A percentile compares a stretch with the other conserved stretches of the same genome.
phyloP scores from a whole-genome alignment of 1,140 invertebrate genomes.

The Anastatus disparis region DNA sequence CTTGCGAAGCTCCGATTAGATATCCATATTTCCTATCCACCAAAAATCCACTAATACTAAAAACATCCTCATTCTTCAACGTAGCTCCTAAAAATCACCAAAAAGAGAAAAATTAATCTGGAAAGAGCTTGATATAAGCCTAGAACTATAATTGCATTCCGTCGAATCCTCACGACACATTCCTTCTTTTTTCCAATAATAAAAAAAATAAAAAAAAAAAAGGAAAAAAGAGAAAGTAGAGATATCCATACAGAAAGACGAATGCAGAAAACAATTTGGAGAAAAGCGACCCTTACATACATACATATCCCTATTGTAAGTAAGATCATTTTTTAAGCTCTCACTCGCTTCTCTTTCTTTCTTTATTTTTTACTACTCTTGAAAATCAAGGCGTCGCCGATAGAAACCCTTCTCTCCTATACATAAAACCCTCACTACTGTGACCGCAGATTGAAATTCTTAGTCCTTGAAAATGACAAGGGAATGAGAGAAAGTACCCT shows the following conservation, averaged over 20 bases:
- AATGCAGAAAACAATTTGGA: conserved; percentile 49
- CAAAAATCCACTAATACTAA: too few relatives aligned
- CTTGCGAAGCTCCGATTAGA: too few relatives aligned
- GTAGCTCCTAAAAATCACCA: too few relatives aligned
- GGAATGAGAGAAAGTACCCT: conserved; percentile 38
- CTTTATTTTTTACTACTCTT: too few relatives aligned
- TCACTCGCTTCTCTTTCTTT: neutral
- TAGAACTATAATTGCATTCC: conserved; percentile 16
- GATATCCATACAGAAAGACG: neutral
- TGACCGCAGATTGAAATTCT: conserved; percentile 68
- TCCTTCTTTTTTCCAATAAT: neutral
- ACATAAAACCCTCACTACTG: conserved; percentile 50
- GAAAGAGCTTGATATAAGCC: neutral
- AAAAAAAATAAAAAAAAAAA: neutral
- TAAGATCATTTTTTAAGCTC: conserved; percentile 24
- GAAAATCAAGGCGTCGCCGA: too few relatives aligned
- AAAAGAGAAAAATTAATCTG: conserved; percentile 26
- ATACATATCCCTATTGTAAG: neutral
- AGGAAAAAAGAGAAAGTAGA: neutral
- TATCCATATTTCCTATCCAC: too few relatives aligned
- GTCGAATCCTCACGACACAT: neutral
- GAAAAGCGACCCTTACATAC: conserved; percentile 21
- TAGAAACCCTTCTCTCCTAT: too few relatives aligned
- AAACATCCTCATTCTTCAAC: too few relatives aligned
- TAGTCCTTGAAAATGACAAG: conserved; percentile 48